These are phyloP conservation scores for Ormyrus pomaceus DNA, from an alignment of 2,888 invertebrate species.

Conservation along the genomic window DNA sequence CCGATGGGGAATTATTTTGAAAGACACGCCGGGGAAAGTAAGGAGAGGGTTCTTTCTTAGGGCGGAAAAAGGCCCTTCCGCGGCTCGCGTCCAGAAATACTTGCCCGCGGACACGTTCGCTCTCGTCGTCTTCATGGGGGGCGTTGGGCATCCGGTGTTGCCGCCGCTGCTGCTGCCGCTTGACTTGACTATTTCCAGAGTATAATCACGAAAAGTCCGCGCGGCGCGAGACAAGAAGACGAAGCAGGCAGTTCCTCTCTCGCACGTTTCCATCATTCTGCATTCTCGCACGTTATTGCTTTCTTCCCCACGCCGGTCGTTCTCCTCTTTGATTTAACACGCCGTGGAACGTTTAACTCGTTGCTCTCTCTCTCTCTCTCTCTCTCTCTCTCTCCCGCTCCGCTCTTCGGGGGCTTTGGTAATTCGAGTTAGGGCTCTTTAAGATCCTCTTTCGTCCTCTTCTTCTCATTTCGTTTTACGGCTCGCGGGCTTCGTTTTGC, in stretches of 20 bases:
- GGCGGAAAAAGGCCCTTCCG: slow-evolving; percentile 29
- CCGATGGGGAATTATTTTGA: too few relatives aligned
- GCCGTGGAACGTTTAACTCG: slow-evolving; percentile 59
- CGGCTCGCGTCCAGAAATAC: slow-evolving; percentile 65
- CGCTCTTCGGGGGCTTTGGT: slow-evolving; percentile 47
- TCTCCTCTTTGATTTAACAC: slow-evolving; percentile 56
- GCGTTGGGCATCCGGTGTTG: slow-evolving; percentile 67
- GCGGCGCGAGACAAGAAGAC: slow-evolving; percentile 30
- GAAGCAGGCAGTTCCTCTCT: not conserved
- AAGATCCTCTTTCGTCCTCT: slow-evolving; percentile 59
- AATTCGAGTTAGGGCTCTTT: slow-evolving; percentile 61
- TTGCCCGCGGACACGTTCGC: slow-evolving; percentile 50
- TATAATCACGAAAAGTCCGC: slow-evolving; percentile 67
- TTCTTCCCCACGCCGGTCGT: slow-evolving; percentile 38
- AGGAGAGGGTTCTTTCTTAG: not conserved
- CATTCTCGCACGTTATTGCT: slow-evolving; percentile 54
- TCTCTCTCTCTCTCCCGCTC: too few relatives aligned
- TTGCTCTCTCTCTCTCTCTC: slow-evolving; percentile 16
- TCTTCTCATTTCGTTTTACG: slow-evolving; percentile 52
- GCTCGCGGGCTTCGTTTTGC: slow-evolving; percentile 48
- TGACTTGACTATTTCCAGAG: slow-evolving; percentile 72
- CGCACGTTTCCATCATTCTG: slow-evolving; percentile 56
- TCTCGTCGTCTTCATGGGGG: slow-evolving; percentile 54
- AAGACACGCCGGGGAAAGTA: not conserved
- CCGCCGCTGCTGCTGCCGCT: too few relatives aligned